Evolutionary conservation across 2,888 invertebrate species (phyloP), one percentile per base, ranked within the genome.

Genomic region (Malacosoma neustria): DNA sequence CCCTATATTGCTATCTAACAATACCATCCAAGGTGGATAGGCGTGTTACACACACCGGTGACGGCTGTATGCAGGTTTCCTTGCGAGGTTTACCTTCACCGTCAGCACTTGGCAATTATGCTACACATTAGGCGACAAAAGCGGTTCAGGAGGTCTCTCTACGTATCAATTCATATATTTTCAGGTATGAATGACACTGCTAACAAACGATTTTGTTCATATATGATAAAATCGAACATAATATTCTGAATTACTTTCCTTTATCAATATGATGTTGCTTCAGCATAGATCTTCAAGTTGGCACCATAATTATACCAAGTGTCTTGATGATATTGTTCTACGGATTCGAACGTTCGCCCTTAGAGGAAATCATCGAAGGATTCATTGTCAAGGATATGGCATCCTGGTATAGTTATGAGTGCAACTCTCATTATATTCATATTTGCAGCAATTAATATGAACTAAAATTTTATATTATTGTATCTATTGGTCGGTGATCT

Each of bases 401-500:
- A 64, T 29, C 29, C 54, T 2, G 70, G 72, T 3, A 46, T 74
- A 22, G 41, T 70, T 11, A 38, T 71, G 35, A 54, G 55, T 14
- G 53, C 47, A 2, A 29, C 56, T 1, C 56, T 68, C 33, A 37
- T 65, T 2, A 41, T 70, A 13, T 50, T 76, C 6, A 32, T 74
- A 1, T 37, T 58, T 3, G 68, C 68, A 3, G 42, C 67, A 1
- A 14, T 68, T 2, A 54, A 56, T 2, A 72, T 64, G 29, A 67
- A 66, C 32, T 72, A 73, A 48, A 44, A 47, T 3, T 45, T 67
- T 4, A 57, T 75, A 34, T 45, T 74, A 32, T 13, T 72, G 6
- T 75, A 70, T 33, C 39, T 66, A 30, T 73, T n/a, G 76, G 72
- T 54, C 50, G 14, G 45, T 53, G 6, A 43, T 70, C 12, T 29